These are phyloP conservation scores for Anhinga rufa DNA, from an alignment of 2,113 vertebrate species.

Conservation along the genomic window DNA sequence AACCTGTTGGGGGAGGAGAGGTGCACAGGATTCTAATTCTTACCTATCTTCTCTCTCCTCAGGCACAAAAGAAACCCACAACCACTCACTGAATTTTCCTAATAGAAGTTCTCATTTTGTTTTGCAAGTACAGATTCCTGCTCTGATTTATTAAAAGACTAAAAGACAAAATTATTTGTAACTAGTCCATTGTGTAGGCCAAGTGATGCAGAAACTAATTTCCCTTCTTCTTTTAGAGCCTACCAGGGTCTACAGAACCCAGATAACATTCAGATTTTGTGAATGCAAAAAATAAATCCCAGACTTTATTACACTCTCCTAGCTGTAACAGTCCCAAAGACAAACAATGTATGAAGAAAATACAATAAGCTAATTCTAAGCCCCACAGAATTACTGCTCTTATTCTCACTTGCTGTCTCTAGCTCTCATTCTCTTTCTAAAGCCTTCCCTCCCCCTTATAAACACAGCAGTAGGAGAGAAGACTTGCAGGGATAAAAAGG, in stretches of 20 bases:
- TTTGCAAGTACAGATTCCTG: neutral
- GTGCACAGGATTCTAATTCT: neutral
- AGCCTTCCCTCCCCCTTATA: neutral
- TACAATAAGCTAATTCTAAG: constrained; percentile 3
- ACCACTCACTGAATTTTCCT: neutral
- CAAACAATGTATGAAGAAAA: neutral
- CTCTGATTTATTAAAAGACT: neutral
- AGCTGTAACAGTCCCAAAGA: neutral
- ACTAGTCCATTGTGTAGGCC: neutral
- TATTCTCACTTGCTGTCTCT: neutral
- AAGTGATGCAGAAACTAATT: constrained; percentile 41
- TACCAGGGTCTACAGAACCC: neutral
- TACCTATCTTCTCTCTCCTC: neutral
- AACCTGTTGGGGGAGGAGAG: neutral
- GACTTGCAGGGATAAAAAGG: constrained; percentile 44
- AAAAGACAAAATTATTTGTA: constrained; percentile 25
- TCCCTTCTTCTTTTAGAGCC: constrained; percentile 11
- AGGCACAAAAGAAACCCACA: neutral
- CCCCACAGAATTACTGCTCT: constrained; percentile 3
- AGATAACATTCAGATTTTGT: constrained; percentile 17
- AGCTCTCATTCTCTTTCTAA: neutral
- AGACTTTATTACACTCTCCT: neutral
- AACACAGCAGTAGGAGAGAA: constrained; percentile 18
- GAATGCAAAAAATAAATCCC: constrained; percentile 13
- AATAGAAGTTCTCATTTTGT: neutral